Evolutionary conservation across 1,140 invertebrate genomes (phyloP).

Genomic region (Venustaconcha ellipsiformis): DNA sequence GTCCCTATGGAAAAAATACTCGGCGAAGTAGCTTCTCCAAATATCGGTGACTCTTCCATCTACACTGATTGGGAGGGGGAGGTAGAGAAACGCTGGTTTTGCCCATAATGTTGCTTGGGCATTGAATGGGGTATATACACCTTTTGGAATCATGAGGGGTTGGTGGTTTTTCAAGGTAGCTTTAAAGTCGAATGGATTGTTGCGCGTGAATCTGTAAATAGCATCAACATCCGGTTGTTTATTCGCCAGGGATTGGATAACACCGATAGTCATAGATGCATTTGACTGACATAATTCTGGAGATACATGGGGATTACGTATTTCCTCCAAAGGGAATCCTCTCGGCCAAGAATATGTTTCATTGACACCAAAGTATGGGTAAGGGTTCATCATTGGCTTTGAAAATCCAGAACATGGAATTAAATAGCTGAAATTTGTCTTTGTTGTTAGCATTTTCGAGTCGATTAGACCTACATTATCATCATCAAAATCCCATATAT

Average conservation of each 20-base stretch:
- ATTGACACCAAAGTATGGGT: constrained; percentile 17
- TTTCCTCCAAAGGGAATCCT: constrained; percentile 19
- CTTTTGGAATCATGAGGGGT: constrained; percentile 7
- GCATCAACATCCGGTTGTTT: constrained; percentile 32
- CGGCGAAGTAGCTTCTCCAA: constrained; percentile 30
- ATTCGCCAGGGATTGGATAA: constrained; percentile 31
- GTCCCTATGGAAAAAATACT: constrained; percentile 5
- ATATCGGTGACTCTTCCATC: constrained; percentile 29
- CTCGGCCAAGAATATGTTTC: constrained; percentile 15
- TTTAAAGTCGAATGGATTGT: constrained; percentile 14
- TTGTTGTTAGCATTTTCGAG: background rate
- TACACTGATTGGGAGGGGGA: constrained; percentile 21
- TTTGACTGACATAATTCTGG: background rate
- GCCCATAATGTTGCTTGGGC: constrained; percentile 25
- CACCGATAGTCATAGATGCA: background rate
- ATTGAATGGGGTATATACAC: constrained; percentile 28
- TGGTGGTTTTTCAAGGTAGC: background rate
- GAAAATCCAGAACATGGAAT: background rate
- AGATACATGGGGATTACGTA: background rate
- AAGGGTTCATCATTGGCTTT: constrained; percentile 8
- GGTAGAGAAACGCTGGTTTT: constrained; percentile 4
- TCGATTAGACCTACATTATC: constrained; percentile 19
- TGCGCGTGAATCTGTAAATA: constrained; percentile 25
- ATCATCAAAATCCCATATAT: constrained; percentile 34
- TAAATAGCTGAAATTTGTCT: background rate